Evolutionary conservation across 2,113 vertebrate genomes (phyloP), one percentile per base, ranked within the genome.

Genomic region (Nibea coibor): DNA sequence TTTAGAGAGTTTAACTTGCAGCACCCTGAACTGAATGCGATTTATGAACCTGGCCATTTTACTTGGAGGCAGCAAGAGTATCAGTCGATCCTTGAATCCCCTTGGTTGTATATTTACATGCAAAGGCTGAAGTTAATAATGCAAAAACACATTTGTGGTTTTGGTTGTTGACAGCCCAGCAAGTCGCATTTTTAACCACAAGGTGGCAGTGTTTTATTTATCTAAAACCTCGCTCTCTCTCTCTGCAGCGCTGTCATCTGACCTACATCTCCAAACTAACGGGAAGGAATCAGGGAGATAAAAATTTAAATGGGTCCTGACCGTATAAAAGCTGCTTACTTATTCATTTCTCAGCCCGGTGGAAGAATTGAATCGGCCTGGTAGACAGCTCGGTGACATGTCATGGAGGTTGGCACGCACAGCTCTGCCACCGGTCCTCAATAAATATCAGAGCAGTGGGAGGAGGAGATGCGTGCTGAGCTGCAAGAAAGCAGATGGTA

Each of bases 251-350:
- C 70, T 67, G 59, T 73, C 75, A 87, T 88, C 89, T 93, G 93
- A 95, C 94, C 94, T 93, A 93, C 72, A 93, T 93, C 89, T 87
- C 62, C 53, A 75, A 84, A 88, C 82, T 81, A 87, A 75, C 67
- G 77, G 69, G 71, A 87, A 88, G 72, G 48, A 74, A 84, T 72
- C 65, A 75, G 74, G 62, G 70, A 75, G 62, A 79, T 91, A 26
- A 66, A 50, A 84, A 71, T 85, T 82, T 74, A 77, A 88, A 74
- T 76, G 57, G 74, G 43, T 43, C 83, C 83, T 80, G 81, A 81
- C 82, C 69, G 24, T 70, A 69, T 79, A 87, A 86, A 45, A 80
- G 61, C 82, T 78, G 58, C 26, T 68, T 80, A 75, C 85, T 88
- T 88, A 89, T 89, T 90, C 83, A 93, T 88, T 76, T 47, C 66